phyloP scores from a whole-genome alignment of 2,797 vertebrate species.

The Chrosomus eos region DNA sequence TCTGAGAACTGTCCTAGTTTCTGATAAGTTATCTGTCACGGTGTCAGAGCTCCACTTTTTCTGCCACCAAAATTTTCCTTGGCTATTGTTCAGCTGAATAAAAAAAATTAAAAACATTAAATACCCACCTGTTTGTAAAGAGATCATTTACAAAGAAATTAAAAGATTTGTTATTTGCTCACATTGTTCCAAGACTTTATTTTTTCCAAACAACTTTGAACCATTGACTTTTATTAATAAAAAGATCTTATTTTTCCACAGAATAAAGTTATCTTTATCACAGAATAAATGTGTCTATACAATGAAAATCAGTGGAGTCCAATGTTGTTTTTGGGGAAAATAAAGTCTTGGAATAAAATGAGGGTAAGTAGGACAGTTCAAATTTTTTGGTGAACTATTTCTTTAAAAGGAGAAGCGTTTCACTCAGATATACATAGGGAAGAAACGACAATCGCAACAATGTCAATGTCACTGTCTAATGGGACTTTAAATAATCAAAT shows the following conservation, averaged over 20 bases:
- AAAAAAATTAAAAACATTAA: background rate
- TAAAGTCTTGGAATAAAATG: background rate
- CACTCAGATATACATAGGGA: background rate
- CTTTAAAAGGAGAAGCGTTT: background rate
- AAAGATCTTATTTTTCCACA: too few relatives aligned
- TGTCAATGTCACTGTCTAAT: background rate
- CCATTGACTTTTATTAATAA: background rate
- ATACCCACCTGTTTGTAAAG: background rate
- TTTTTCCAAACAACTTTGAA: background rate
- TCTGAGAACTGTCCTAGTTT: slow-evolving; percentile 77
- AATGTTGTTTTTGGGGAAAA: background rate
- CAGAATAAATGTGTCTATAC: background rate
- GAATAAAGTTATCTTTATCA: too few relatives aligned
- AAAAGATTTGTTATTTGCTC: background rate
- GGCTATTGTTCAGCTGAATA: slow-evolving; percentile 51
- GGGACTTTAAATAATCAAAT: background rate
- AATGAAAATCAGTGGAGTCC: background rate
- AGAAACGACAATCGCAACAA: background rate
- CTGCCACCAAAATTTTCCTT: slow-evolving; percentile 53
- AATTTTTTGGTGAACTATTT: background rate
- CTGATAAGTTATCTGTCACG: slow-evolving; percentile 63
- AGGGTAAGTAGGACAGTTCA: background rate
- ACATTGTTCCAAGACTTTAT: background rate
- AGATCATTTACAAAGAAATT: background rate
- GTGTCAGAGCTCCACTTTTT: slow-evolving; percentile 7